Conservation (phyloP, 2,888 invertebrate species). For the Chloroclystis v-ata region DNA sequence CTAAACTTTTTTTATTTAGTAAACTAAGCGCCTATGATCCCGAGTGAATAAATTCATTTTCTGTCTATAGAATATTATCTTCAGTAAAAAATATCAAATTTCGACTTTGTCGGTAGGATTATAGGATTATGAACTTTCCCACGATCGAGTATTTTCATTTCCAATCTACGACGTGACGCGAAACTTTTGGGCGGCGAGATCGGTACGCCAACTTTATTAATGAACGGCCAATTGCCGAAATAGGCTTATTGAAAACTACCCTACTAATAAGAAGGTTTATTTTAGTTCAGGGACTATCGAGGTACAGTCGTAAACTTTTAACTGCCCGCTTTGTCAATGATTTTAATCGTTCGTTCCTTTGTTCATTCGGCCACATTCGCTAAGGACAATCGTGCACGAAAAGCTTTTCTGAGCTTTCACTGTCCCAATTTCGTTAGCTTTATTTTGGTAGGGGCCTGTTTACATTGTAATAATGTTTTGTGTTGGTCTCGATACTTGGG, state of each 20-base stretch:
- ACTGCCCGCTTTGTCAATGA: constrained; percentile 16
- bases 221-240: constrained; percentile 22
- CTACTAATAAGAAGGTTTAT: constrained; percentile 6
- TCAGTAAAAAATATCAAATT: too few species aligned
- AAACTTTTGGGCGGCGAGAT: constrained; percentile 4
- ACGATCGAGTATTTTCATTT: not conserved
- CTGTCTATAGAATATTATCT: too few species aligned
- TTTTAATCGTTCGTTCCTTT: constrained; percentile 10
- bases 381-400: constrained; percentile 16
- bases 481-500: not conserved
- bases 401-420: not conserved
- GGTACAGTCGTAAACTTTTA: constrained; percentile 13
- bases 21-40: too few species aligned
- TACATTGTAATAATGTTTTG: not conserved
- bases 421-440: not conserved
- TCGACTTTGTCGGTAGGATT: not conserved
- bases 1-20: too few species aligned
- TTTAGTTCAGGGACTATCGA: constrained; percentile 10
- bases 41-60: too few species aligned
- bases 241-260: constrained; percentile 17
- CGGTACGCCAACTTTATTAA: constrained; percentile 22
- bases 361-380: constrained; percentile 14
- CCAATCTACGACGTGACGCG: not conserved
- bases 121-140: not conserved
- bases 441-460: not conserved